These are phyloP conservation scores for Palythoa grandiflora DNA, from an alignment of 92 coral and sea anemone species.

Conservation along the genomic window DNA sequence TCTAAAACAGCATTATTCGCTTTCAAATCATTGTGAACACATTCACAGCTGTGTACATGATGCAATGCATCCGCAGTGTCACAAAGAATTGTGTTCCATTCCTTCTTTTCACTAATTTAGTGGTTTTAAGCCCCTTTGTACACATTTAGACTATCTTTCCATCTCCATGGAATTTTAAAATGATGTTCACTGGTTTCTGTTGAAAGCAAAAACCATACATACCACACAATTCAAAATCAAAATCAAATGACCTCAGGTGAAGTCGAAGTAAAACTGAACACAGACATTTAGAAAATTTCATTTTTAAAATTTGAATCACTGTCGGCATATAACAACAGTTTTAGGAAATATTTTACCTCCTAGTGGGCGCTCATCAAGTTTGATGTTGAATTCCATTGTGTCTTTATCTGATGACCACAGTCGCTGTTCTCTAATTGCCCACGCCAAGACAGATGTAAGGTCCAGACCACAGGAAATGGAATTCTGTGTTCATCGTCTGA, in stretches of 20 bases:
- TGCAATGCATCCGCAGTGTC: conserved; percentile 23
- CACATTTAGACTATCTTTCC: conserved; percentile 39
- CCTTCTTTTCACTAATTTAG: not conserved
- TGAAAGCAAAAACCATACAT: conserved; percentile 27
- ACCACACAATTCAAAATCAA: not conserved
- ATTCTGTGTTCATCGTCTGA: conserved; percentile 46
- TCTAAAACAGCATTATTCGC: conserved; percentile 49
- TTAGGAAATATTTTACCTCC: conserved; percentile 44
- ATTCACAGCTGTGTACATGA: too few species aligned
- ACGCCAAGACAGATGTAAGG: conserved; percentile 55
- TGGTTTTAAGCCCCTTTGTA: conserved; percentile 52
- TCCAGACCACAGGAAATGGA: conserved; percentile 51
- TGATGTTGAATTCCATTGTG: conserved; percentile 48
- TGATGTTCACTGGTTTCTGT: conserved; percentile 42
- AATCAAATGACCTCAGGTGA: not conserved
- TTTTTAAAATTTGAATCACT: not conserved
- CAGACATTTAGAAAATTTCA: too few species aligned
- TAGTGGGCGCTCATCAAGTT: conserved; percentile 59
- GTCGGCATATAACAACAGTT: not conserved
- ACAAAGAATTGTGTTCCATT: conserved; percentile 50
- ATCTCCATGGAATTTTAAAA: conserved; percentile 61
- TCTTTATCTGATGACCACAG: conserved; percentile 16
- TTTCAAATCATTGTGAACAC: conserved; percentile 38
- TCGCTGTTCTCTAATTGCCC: conserved; percentile 60
- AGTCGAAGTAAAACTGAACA: not conserved